Evolutionary conservation across 2,888 invertebrate genomes (phyloP).

Genomic region (Meloe dianella): DNA sequence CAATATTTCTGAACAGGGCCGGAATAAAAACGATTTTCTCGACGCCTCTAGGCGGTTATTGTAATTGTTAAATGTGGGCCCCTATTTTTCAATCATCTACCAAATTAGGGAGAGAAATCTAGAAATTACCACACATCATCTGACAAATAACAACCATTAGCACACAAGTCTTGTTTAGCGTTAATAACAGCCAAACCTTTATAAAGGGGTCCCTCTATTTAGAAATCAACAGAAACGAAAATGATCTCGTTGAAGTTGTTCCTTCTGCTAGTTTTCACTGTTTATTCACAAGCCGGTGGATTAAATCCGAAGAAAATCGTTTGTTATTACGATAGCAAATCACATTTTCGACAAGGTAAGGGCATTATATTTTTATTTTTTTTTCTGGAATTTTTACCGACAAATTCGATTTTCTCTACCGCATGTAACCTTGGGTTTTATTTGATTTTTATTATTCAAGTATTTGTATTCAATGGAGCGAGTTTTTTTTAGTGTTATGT

Average conservation of each 20-base stretch:
- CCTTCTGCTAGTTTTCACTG: slow-evolving; percentile 34
- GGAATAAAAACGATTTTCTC: too few relatives aligned
- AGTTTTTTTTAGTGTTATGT: not conserved
- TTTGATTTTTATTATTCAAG: not conserved
- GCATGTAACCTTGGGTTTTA: not conserved
- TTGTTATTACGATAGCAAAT: slow-evolving; percentile 76
- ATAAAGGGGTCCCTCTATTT: not conserved
- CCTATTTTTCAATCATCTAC: too few relatives aligned
- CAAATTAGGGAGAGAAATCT: not conserved
- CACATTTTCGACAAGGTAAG: slow-evolving; percentile 74
- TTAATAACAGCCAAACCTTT: not conserved
- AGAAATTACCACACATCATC: not conserved
- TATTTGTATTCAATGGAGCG: slow-evolving; percentile 3
- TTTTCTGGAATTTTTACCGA: slow-evolving; percentile 5
- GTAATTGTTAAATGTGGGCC: too few relatives aligned
- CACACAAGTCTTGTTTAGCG: not conserved
- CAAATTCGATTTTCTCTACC: not conserved
- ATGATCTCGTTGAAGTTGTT: slow-evolving; percentile 25
- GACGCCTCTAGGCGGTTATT: too few relatives aligned
- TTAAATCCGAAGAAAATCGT: slow-evolving; percentile 63
- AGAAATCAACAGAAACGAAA: not conserved
- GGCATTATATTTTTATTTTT: slow-evolving; percentile 35
- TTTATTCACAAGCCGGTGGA: slow-evolving; percentile 47
- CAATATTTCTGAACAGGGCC: not conserved
- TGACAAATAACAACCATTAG: not conserved